Evolutionary conservation across 2,113 vertebrate genomes (phyloP).

Genomic region (Istiophorus platypterus): DNA sequence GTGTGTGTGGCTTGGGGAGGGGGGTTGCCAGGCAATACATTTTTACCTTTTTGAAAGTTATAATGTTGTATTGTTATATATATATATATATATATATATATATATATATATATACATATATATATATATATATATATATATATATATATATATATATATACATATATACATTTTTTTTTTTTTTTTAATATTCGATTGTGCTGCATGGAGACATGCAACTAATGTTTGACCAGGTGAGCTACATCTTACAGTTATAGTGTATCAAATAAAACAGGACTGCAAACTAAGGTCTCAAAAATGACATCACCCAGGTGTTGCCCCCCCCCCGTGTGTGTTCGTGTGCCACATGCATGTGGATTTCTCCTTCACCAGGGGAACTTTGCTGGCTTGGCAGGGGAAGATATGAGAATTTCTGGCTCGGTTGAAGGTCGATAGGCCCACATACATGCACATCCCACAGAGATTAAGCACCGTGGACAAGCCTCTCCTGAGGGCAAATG

Average conservation of each 20-base stretch:
- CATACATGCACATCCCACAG: conserved; percentile 54
- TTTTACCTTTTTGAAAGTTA: conserved; percentile 27
- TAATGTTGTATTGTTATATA: neutral
- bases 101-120: no score
- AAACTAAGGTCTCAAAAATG: neutral
- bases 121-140: no score
- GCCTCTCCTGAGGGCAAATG: conserved; percentile 58
- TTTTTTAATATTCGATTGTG: no score
- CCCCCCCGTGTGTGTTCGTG: conserved; percentile 27
- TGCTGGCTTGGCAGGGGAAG: conserved; percentile 53
- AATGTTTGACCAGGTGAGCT: neutral
- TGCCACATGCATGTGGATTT: conserved; percentile 26
- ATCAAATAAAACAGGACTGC: neutral
- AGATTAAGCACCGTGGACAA: conserved; percentile 61
- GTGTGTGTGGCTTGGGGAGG: no score
- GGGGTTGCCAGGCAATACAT: conserved; percentile 20
- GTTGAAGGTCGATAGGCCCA: conserved; percentile 66
- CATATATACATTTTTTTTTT: no score
- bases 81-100: no score
- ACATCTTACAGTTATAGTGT: neutral
- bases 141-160: no score
- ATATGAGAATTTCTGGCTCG: conserved; percentile 59
- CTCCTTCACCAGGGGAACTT: conserved; percentile 53
- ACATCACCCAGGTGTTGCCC: neutral
- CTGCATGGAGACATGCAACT: neutral